Percentiles rank a stretch among this genome's conserved stretches.
These are phyloP conservation scores for Sitta carolinensis DNA, from an alignment of 2,797 vertebrate genomes.

Conservation along the genomic window DNA sequence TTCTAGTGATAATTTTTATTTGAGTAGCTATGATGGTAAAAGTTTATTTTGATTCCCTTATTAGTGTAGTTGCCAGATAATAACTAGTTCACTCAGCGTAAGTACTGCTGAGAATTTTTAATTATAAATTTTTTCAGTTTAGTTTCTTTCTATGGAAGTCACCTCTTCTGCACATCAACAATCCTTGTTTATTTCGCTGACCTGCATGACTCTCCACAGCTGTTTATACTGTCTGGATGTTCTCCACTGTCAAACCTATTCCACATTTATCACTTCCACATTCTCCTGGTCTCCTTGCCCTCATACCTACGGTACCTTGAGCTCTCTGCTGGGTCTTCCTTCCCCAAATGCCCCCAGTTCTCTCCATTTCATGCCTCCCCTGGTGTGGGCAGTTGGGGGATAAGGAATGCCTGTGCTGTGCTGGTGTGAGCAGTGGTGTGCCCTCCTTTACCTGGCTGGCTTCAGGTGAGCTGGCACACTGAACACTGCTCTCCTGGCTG, in stretches of 20 bases:
- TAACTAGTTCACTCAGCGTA: neutral
- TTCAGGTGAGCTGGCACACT: neutral
- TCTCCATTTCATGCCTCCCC: neutral
- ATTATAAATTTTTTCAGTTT: neutral
- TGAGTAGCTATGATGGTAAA: neutral
- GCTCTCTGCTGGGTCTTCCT: neutral
- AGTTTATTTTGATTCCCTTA: neutral
- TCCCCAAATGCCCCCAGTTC: neutral
- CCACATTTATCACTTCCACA: neutral
- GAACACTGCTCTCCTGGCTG: neutral
- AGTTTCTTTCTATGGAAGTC: neutral
- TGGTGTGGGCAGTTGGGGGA: neutral
- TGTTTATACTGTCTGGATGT: neutral
- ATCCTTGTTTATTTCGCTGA: neutral
- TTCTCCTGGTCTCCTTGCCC: neutral
- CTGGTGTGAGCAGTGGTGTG: neutral
- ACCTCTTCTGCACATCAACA: neutral
- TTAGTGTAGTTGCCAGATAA: neutral
- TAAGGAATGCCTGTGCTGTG: neutral
- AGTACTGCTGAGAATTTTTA: neutral
- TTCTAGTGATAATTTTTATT: neutral
- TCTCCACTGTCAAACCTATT: neutral
- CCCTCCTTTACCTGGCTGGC: neutral
- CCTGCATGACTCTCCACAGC: neutral
- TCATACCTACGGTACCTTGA: neutral